These are phyloP conservation scores for Tachina grossa DNA, from an alignment of 2,888 invertebrate genomes.

Conservation along the genomic window DNA sequence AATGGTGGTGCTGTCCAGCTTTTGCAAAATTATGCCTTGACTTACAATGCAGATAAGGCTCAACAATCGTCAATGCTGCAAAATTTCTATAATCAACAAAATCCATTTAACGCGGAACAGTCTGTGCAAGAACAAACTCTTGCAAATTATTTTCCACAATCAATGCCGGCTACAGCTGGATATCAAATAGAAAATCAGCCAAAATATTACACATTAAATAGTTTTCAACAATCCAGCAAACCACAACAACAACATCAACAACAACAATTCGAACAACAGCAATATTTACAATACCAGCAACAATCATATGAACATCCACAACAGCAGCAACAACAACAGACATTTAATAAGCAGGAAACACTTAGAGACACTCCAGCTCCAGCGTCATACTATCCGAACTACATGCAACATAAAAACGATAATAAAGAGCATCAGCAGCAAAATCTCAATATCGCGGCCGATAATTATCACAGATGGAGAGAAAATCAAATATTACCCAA, in stretches of 20 bases:
- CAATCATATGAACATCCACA: constrained; percentile 2
- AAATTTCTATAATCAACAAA: constrained; percentile 55
- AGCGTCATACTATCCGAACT: constrained; percentile 48
- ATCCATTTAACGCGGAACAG: constrained; percentile 19
- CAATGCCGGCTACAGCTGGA: constrained; percentile 53
- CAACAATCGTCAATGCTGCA: constrained; percentile 30
- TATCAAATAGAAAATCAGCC: constrained; percentile 58
- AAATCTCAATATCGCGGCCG: constrained; percentile 24
- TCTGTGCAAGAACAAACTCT: constrained; percentile 52
- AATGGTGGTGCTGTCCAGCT: background rate
- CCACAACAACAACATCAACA: constrained; percentile 40
- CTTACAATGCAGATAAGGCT: constrained; percentile 59
- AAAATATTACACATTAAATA: constrained; percentile 64
- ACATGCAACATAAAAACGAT: constrained; percentile 54
- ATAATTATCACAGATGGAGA: constrained; percentile 51
- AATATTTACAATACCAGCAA: background rate
- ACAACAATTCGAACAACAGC: constrained; percentile 9
- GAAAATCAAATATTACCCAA: constrained; percentile 56
- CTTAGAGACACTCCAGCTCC: constrained; percentile 1
- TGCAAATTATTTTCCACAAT: constrained; percentile 66
- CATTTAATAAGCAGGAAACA: constrained; percentile 18
- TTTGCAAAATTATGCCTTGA: constrained; percentile 55
- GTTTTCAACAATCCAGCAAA: constrained; percentile 47
- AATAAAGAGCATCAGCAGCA: constrained; percentile 43
- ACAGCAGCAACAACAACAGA: constrained; percentile 5